Evolutionary conservation across 2,113 vertebrate species (phyloP), one percentile per base, ranked within the genome.

Genomic region (Myotis yumanensis): DNA sequence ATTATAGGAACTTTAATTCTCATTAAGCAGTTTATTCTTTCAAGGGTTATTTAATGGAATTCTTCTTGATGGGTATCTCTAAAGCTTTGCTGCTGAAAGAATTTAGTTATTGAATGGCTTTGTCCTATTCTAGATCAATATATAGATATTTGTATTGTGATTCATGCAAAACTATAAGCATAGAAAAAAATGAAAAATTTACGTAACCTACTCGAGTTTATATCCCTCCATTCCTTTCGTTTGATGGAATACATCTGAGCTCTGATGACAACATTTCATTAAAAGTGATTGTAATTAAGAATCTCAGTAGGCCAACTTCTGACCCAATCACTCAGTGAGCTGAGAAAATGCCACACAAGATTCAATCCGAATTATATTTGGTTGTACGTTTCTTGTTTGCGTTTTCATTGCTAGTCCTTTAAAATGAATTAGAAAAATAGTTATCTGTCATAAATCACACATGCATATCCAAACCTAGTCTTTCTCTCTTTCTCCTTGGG

Each of bases 1-100:
- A 68, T 89, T 92, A 72, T 52, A 94, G 86, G 23, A 96, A 96
- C 86, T 93, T 96, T 92, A 95, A 94, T 96, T 97, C 86, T 95
- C 77, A 94, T 95, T 96, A 90, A 73, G 32, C 43, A 92, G 66
- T 93, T 96, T 91, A 90, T 80, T 93, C 37, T 71, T 95, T 91
- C 82, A 95, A 89, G 30, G 83, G n/a, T 72, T 94, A 86, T 87
- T 96, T 97, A 57, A 95, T 84, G 62, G 83, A 92, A 95, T 96
- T 91, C 80, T 86, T 91, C 46, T 87, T 88, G 43, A 80, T 92
- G 25, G 84, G 52, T 54, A 86, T 81, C 46, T 89, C 73, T 76
- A 80, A 92, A 97, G 43, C 57, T 76, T 92, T 89, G 17, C 37
- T 90, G 43, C 40, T 73, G 86, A 85, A 93, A 93, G 3, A 96